Evolutionary conservation across 53 echinoderm and acorn worm species (phyloP).

Genomic region (Glandiceps talaboti): DNA sequence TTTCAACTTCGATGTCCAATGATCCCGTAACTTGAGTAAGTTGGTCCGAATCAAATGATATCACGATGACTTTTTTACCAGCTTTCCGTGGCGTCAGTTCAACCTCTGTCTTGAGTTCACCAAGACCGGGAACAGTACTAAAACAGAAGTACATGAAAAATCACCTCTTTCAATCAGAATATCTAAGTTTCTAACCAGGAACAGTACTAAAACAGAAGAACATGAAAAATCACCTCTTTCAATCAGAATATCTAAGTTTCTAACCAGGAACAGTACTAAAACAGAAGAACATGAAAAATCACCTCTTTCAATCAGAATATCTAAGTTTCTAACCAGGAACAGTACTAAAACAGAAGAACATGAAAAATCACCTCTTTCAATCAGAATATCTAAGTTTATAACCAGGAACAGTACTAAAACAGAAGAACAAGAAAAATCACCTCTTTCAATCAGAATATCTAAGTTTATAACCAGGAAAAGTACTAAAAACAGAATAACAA

Average conservation of each 20-base stretch:
- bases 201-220: background rate
- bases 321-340: no score
- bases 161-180: background rate
- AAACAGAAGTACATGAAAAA: no score
- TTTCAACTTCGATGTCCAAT: conserved; percentile 17
- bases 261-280: background rate
- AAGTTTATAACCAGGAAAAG: no score
- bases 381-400: no score
- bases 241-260: background rate
- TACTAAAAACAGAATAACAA: no score
- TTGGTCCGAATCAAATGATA: conserved; percentile 60
- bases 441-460: no score
- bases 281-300: background rate
- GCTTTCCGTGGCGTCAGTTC: conserved; percentile 14
- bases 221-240: no score
- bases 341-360: no score
- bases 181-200: background rate
- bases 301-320: no score
- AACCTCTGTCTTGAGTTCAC: background rate
- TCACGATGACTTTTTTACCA: conserved; percentile 35
- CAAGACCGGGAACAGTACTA: background rate
- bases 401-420: no score
- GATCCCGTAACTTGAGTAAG: conserved; percentile 53
- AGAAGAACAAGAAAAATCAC: no score
- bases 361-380: no score